Base-by-base conservation (phyloP, 2,113 vertebrate species). In the Oxyura jamaicensis region DNA sequence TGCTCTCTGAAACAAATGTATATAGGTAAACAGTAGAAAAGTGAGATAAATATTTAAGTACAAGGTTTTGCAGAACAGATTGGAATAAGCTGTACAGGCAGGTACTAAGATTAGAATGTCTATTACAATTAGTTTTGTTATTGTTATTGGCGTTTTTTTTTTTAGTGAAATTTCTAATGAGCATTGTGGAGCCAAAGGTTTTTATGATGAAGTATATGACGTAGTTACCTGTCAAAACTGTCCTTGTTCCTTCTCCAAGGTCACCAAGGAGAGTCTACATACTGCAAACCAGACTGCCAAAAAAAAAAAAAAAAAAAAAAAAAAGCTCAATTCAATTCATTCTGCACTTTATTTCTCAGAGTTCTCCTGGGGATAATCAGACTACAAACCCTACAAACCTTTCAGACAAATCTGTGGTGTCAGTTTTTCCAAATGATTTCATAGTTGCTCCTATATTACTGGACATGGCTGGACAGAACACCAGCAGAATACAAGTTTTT, bases 311-410 rank as follows among this genome's bases (percentile, higher is more conserved):
- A 6, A 0, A 1, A 78, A 1, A 41, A 74, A 85, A 83, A 42
- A 48, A 17, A 14, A 0, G 5, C 20, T 48, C 21, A 1, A 12
- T 60, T 60, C 33, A 65, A 12, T 41, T 56, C 3, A 33, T 78
- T 88, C 13, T 50, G 3, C 33, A 6, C 11, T 22, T 52, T 78
- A 59, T 89, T 75, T 87, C 66, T 91, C 22, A 67, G 35, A 53
- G 4, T 26, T 35, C 15, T 26, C 31, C 31, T 12, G 18, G 19
- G 15, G 21, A 36, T 19, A 56, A 52, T 52, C 29, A 31, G 60
- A 50, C 9, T 42, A 84, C 8, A 78, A 69, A 7, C 7, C 8
- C 58, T 25, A 33, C 9, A 66, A 65, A 72, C 4, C 14, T 53
- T 53, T 12, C 19, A 71, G 68, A 50, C 12, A 68, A 39, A 75